A percentile compares a stretch with the other conserved stretches of the same genome.
Conservation (phyloP, 92 coral and sea anemone genomes). For the Epizoanthus scotinus region DNA sequence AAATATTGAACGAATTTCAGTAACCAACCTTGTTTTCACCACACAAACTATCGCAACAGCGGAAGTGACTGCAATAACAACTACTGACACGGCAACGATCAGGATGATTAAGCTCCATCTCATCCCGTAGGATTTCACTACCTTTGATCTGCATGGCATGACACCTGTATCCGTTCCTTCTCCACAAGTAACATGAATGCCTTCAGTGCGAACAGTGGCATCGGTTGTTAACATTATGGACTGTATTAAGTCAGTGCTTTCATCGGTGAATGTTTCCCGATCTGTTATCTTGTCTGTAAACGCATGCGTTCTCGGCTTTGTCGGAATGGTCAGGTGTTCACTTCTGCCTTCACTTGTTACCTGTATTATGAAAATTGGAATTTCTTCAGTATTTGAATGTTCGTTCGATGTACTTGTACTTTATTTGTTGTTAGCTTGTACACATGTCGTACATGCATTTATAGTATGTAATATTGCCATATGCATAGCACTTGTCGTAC, state of each 20-base stretch:
- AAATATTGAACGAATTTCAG: no score
- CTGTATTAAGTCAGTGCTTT: conserved; percentile 4
- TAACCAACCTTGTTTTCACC: background rate
- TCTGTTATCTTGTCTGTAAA: background rate
- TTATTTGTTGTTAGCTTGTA: background rate
- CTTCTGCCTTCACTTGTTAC: background rate
- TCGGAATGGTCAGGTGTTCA: background rate
- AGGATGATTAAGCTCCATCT: background rate
- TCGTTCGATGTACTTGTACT: background rate
- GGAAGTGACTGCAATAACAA: background rate
- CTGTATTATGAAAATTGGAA: background rate
- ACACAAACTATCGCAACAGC: conserved; percentile 3
- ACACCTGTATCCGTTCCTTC: background rate
- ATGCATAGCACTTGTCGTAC: background rate
- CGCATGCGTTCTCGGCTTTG: background rate
- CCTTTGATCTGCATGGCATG: background rate
- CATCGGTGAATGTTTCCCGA: background rate
- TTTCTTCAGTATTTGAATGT: background rate
- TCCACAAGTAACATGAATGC: background rate
- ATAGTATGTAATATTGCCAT: background rate
- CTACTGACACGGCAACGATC: background rate
- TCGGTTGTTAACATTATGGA: background rate
- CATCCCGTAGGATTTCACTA: background rate
- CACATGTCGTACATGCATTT: background rate
- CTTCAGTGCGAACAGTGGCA: background rate